These are phyloP conservation scores for Tipula vernalis DNA, from an alignment of 2,888 invertebrate species.

Conservation along the genomic window DNA sequence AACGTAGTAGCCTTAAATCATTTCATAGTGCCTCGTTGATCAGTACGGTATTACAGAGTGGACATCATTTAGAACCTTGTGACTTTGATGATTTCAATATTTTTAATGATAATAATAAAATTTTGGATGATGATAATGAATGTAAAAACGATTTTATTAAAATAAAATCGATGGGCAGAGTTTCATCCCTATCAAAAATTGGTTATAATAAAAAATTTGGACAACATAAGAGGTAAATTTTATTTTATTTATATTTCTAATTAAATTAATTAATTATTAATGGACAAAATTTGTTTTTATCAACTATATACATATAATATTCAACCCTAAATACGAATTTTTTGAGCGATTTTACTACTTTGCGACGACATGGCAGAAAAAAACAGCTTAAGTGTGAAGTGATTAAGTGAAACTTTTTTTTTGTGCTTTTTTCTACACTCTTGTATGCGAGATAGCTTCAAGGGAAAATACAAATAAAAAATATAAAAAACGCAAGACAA, in stretches of 20 bases:
- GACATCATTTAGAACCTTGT: slow-evolving; percentile 7
- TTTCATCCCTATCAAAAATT: slow-evolving; percentile 6
- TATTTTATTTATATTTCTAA: neutral
- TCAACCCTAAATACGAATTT: neutral
- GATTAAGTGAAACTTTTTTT: neutral
- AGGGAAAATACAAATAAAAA: neutral
- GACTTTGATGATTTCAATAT: slow-evolving; percentile 6
- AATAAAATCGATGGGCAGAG: slow-evolving; percentile 9
- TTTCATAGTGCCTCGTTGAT: slow-evolving; percentile 36
- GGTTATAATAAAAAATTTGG: slow-evolving; percentile 8
- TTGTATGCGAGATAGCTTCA: neutral
- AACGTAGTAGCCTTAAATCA: slow-evolving; percentile 37
- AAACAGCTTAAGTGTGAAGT: neutral
- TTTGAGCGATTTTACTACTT: neutral
- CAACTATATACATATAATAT: neutral
- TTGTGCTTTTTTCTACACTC: neutral
- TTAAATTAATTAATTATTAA: neutral
- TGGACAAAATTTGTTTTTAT: neutral
- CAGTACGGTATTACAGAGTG: slow-evolving; percentile 34
- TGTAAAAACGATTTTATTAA: slow-evolving; percentile 9
- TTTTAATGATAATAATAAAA: neutral
- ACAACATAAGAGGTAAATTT: neutral
- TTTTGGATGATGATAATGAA: neutral
- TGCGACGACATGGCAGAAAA: neutral
- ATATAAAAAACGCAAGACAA: neutral